Evolutionary conservation across 2,888 invertebrate species (phyloP), one percentile per base, ranked within the genome.

Genomic region (Microctonus aethiopoides): DNA sequence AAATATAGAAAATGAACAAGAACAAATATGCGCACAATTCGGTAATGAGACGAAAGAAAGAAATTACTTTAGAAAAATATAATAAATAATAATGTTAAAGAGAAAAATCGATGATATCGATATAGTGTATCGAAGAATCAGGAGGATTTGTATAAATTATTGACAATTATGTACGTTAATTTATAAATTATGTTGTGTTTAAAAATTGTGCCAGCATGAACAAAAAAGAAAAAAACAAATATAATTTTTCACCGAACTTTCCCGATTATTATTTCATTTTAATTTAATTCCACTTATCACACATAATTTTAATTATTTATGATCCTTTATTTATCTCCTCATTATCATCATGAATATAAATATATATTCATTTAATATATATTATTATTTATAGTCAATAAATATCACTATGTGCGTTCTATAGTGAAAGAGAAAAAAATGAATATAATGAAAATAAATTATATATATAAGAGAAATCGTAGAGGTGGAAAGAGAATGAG

Each of bases 111-210:
- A 57, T n/a, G n/a, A n/a, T n/a, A 54, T 59, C 36, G 52, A 60
- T 5, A 34, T 5, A 22, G 24, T 32, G 13, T 29, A 39, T 34
- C 63, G 61, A 39, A 16, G n/a, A 10, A 13, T 26, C 29, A 56
- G 32, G 54, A 68, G 72, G 74, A 67, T 77, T 77, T 80, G 76
- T 81, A 78, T 81, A 81, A 81, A 80, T 81, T 81, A 81, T 81
- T 81, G 76, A 75, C 78, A 80, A 84, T 83, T 84, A 84, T 84
- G 84, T 86, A 86, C 81, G 84, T 85, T 85, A 85, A 86, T 85
- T 86, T 85, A 84, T 86, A 84, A 85, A 84, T 84, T 84, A 85
- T 85, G 85, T 86, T 85, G 85, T 84, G 83, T 83, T 84, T 82
- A 80, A 80, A 76, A 84, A 80, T 80, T 85, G 84, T 85, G 85